A percentile compares a stretch with the other conserved stretches of the same genome.
phyloP scores from a whole-genome alignment of 2,888 invertebrate genomes.

The Drosophila monieri region DNA sequence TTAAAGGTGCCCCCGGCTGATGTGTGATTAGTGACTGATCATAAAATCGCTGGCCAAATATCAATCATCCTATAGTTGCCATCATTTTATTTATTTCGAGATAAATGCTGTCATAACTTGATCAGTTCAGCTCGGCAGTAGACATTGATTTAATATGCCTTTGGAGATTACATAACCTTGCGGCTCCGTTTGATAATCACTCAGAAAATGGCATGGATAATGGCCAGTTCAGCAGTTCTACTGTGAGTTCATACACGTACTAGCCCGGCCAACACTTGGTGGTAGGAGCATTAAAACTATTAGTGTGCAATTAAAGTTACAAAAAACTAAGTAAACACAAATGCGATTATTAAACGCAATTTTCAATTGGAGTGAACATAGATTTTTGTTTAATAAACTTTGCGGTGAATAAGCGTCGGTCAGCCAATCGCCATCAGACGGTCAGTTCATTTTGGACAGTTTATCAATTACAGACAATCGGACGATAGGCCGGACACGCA shows the following conservation, averaged over 20 bases:
- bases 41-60: conserved; percentile 2
- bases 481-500: conserved; percentile 49
- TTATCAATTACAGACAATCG: conserved; percentile 67
- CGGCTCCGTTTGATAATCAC: conserved; percentile 12
- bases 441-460: conserved; percentile 61
- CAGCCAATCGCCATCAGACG: conserved; percentile 31
- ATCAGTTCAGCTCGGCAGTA: conserved; percentile 7
- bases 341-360: conserved; percentile 41
- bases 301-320: conserved; percentile 59
- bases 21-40: conserved; percentile 6
- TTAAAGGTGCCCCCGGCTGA: conserved; percentile 6
- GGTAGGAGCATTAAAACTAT: conserved; percentile 56
- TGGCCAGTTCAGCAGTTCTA: conserved; percentile 20
- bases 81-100: not conserved
- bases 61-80: conserved; percentile 14
- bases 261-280: conserved; percentile 42
- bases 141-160: conserved; percentile 32
- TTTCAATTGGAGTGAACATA: conserved; percentile 40
- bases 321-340: conserved; percentile 23
- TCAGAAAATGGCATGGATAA: conserved; percentile 15
- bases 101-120: conserved; percentile 34
- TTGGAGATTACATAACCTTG: conserved; percentile 26
- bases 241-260: not conserved
- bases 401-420: conserved; percentile 33
- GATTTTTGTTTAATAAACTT: conserved; percentile 58